Conservation (phyloP, 2,797 vertebrate species). For the Sebastes diploproa region DNA sequence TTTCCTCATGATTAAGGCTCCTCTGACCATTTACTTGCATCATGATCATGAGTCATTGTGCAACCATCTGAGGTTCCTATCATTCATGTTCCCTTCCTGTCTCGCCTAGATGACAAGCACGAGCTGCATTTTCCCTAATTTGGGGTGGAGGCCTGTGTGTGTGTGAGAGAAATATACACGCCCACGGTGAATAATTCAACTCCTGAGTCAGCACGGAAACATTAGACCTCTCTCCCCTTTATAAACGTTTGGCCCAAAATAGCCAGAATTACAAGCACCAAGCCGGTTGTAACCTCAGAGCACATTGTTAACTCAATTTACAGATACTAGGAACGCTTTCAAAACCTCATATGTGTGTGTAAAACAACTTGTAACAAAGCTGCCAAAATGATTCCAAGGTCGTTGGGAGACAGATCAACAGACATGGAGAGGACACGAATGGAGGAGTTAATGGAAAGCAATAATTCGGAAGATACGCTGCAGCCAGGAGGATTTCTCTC, state of each 20-base stretch:
- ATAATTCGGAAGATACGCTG: not conserved
- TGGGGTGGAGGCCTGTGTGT: slow-evolving; percentile 61
- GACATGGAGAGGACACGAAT: not conserved
- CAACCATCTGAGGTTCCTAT: slow-evolving; percentile 52
- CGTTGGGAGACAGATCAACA: not conserved
- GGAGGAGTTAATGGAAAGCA: slow-evolving; percentile 17
- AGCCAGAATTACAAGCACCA: slow-evolving; percentile 38
- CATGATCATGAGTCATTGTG: slow-evolving; percentile 62
- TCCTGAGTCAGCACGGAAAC: slow-evolving; percentile 73
- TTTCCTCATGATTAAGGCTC: slow-evolving; percentile 49
- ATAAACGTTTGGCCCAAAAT: slow-evolving; percentile 55
- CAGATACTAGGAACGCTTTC: not conserved
- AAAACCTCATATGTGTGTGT: not conserved
- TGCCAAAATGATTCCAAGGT: not conserved
- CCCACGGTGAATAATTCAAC: slow-evolving; percentile 67
- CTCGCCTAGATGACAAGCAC: slow-evolving; percentile 43
- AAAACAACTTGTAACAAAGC: not conserved
- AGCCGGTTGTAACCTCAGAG: not conserved
- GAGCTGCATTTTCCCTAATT: slow-evolving; percentile 68
- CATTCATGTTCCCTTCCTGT: slow-evolving; percentile 50
- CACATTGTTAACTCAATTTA: not conserved
- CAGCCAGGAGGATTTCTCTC: not conserved
- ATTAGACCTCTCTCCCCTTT: slow-evolving; percentile 56
- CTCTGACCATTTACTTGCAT: slow-evolving; percentile 11
- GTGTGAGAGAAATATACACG: slow-evolving; percentile 36